Evolutionary conservation across 2,797 vertebrate genomes (phyloP), one percentile per base, ranked within the genome.

Genomic region (Lutra lutra): DNA sequence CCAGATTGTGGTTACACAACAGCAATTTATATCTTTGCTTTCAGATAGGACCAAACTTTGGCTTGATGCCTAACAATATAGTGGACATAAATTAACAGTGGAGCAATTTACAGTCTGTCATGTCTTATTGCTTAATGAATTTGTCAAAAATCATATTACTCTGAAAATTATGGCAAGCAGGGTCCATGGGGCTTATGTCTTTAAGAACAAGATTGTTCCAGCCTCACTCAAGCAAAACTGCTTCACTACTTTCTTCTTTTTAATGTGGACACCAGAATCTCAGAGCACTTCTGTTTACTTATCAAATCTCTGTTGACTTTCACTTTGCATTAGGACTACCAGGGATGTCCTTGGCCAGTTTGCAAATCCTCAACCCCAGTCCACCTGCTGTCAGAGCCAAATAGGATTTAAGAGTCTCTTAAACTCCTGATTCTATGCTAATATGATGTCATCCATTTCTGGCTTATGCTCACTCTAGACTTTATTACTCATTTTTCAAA

Each of bases 101-200:
- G 96, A 98, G 98, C 98, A 97, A 98, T 98, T 99, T 98, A 98
- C 98, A 99, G 98, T 98, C 98, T 99, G 98, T 98, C 99, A 98
- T 98, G 96, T 98, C 98, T 98, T 98, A 98, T 98, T 98, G 98
- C 98, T 98, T 99, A 99, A 99, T 99, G 99, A 99, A 98, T 99
- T 98, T 99, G 98, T 99, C 98, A 98, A 98, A 99, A 98, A 98
- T 98, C 98, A 98, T 97, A 98, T 99, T 98, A 97, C 97, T 97
- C 91, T 97, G 98, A 98, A 99, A 98, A 98, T 98, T 98, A 97
- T 88, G 97, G 97, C 96, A 98, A 98, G 97, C 73, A 94, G 96
- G 80, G 97, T 98, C 98, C 95, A 95, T 97, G 95, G 97, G 95
- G 96, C 92, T 96, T 95, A 96, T 97, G 94, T 98, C 92, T 98